Percentiles rank a stretch among this genome's conserved stretches.
Evolutionary conservation across 2,113 vertebrate genomes (phyloP).

Genomic region (Megaceryle torquata): DNA sequence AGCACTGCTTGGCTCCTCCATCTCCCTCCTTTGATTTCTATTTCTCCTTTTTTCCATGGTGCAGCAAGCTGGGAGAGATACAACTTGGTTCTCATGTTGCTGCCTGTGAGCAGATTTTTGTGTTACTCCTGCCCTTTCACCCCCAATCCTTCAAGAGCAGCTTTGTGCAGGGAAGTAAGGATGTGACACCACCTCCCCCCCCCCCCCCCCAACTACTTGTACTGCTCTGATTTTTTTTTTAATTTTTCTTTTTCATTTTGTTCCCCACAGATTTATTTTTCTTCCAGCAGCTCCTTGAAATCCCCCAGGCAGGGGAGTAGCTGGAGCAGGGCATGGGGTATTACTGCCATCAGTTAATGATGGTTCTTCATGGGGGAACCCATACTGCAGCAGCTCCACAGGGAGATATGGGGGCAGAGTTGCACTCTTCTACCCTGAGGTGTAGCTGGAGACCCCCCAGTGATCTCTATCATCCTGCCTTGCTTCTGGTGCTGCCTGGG

Average conservation of each 20-base stretch:
- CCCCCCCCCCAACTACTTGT: not conserved
- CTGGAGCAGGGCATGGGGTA: not conserved
- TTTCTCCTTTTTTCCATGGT: not conserved
- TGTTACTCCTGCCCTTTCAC: not conserved
- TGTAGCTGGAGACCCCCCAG: too few relatives aligned
- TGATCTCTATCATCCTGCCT: not conserved
- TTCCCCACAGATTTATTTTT: not conserved
- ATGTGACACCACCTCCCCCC: not conserved
- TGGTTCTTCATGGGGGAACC: accelerated
- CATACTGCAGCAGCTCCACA: accelerated
- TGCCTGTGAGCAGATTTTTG: not conserved
- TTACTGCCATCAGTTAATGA: accelerated
- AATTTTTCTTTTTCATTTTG: not conserved
- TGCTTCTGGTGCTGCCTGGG: accelerated
- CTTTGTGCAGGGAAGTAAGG: not conserved
- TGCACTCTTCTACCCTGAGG: accelerated
- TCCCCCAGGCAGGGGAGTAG: not conserved
- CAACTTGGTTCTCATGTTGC: accelerated
- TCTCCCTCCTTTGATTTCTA: not conserved
- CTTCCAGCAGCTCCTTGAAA: not conserved
- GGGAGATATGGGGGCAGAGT: not conserved
- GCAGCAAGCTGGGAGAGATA: not conserved
- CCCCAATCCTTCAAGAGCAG: accelerated
- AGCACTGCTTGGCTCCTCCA: accelerated
- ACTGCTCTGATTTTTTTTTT: accelerated